These are phyloP conservation scores for Nematostella vectensis DNA, from an alignment of 92 coral and sea anemone genomes.

Conservation along the genomic window DNA sequence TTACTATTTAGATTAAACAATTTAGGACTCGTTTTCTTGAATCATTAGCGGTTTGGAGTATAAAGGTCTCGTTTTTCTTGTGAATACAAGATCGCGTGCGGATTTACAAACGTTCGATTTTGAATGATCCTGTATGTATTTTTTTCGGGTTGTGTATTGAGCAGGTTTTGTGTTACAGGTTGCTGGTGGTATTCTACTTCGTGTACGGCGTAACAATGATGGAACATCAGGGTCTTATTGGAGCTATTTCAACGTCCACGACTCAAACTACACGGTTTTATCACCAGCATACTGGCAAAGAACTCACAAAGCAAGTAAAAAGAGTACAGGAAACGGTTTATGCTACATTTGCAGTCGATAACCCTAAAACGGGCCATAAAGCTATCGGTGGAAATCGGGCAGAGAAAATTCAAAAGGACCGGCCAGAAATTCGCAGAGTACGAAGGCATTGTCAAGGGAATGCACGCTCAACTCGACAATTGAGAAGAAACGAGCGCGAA, in stretches of 20 bases:
- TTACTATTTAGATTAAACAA: too few species aligned
- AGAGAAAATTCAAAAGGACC: constrained; percentile 26
- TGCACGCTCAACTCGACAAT: constrained; percentile 69
- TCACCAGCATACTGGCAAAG: constrained; percentile 7
- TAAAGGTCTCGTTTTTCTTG: too few species aligned
- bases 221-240: constrained; percentile 13
- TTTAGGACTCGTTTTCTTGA: too few species aligned
- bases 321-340: constrained; percentile 34
- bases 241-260: constrained; percentile 11
- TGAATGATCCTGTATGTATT: background rate
- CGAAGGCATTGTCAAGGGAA: constrained; percentile 28
- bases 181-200: background rate
- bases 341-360: constrained; percentile 9
- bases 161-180: too few species aligned
- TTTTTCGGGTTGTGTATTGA: background rate
- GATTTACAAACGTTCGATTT: background rate
- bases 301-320: constrained; percentile 10
- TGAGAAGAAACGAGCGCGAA: constrained; percentile 90
- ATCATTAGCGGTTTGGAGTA: too few species aligned
- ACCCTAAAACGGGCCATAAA: constrained; percentile 4
- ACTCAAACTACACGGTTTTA: constrained; percentile 13
- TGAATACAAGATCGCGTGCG: too few species aligned
- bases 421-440: constrained; percentile 19
- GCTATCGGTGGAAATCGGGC: constrained; percentile 3
- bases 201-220: constrained; percentile 10